Evolutionary conservation across 2,888 invertebrate genomes (phyloP), one percentile per base, ranked within the genome.

Genomic region (Caprella mutica): DNA sequence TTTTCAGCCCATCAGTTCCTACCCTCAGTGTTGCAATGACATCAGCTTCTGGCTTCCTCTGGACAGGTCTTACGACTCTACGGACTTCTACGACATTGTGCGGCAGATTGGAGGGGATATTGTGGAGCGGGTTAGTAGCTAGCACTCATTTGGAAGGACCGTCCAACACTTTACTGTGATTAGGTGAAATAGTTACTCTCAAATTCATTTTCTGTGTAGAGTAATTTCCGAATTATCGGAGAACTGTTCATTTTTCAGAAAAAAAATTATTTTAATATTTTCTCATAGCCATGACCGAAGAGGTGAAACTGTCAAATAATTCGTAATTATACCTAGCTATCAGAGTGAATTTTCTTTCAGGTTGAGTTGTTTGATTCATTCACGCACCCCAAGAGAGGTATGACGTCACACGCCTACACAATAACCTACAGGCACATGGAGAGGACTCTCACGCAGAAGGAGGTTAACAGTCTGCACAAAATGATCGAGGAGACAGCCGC

Each of bases 11-110:
- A 76, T 96, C 4, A 94, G 94, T 64, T 73, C 78, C 19, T 89
- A 82, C 74, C 94, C 94, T 0, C 88, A 85, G 68, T 92, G 92
- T 70, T 76, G 70, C 8, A 91, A 88, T 75, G 97, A 98, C 73
- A 79, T 98, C 27, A 94, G 97, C 46, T 98, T 99, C 74, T 99
- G 97, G 94, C 72, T 98, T 51, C 91, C 94, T 0, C 70, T 78
- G 2, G 68, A 66, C 12, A 38, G 35, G 5, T 72, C 77, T n/a
- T 90, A 82, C 72, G 78, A 78, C n/a, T 75, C 78, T 51, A 87
- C 88, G 73, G 90, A 92, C 74, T 90, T 92, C 71, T 94, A 91
- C 72, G 96, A 97, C 72, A 72, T 97, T 62, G 93, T 89, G 0
- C 79, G 97, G 65, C 81, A 81, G 65, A 73, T 91, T 52, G 96